phyloP scores from a whole-genome alignment of 2,113 vertebrate species.

The Phycodurus eques region DNA sequence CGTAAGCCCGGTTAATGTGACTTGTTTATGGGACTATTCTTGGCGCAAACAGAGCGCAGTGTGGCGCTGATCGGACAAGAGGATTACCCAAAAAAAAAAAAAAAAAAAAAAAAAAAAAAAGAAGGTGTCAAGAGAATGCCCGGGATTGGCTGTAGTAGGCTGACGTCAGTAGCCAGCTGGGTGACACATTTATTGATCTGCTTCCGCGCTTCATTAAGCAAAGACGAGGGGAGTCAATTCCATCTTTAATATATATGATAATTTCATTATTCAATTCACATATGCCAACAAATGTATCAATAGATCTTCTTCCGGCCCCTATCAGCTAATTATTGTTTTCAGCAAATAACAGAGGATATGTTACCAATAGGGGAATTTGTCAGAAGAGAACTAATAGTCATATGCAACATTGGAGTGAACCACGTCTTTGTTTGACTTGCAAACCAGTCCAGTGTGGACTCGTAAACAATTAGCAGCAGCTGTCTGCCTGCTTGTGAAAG shows the following conservation, averaged over 20 bases:
- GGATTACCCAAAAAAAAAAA: conserved; percentile 52
- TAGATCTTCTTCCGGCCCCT: background rate
- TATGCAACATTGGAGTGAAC: too few species aligned
- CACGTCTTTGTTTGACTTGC: background rate
- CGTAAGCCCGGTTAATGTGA: conserved; percentile 46
- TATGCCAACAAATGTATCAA: background rate
- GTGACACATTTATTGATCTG: conserved; percentile 12
- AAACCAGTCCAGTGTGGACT: background rate
- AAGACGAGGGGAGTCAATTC: background rate
- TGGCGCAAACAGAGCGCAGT: conserved; percentile 32
- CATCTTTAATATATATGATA: background rate
- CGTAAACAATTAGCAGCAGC: conserved; percentile 59
- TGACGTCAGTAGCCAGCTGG: conserved; percentile 49
- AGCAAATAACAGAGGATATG: too few species aligned
- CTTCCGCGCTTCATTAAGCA: conserved; percentile 19
- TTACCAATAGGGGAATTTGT: too few species aligned
- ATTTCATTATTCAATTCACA: background rate
- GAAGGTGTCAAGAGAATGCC: conserved; percentile 33
- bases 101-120: conserved; percentile 21
- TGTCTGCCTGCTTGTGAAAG: conserved; percentile 44
- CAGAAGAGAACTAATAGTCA: too few species aligned
- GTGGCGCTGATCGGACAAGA: conserved; percentile 59
- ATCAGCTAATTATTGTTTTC: background rate
- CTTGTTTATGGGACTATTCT: conserved; percentile 48
- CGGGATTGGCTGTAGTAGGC: conserved; percentile 59